These are phyloP conservation scores for Goniozus legneri DNA, from an alignment of 1,140 invertebrate genomes.

Conservation along the genomic window DNA sequence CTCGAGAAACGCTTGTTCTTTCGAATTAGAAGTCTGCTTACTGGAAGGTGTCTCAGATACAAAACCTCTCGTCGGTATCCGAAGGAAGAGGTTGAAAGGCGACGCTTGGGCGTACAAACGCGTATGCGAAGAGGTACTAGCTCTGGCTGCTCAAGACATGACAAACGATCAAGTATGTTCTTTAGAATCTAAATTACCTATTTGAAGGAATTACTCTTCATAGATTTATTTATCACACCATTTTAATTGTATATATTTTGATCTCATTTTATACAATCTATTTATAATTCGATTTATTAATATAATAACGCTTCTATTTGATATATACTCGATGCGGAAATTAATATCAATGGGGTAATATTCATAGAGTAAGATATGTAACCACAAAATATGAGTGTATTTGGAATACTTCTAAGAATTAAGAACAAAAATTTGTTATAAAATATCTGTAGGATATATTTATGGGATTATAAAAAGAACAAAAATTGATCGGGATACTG, in stretches of 20 bases:
- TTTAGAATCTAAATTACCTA: constrained; percentile 41
- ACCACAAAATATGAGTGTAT: too few relatives aligned
- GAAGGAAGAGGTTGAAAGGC: constrained; percentile 75
- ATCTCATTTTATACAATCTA: background rate
- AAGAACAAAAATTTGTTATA: too few relatives aligned
- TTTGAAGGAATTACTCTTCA: constrained; percentile 18
- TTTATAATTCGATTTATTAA: too few relatives aligned
- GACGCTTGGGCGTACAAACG: constrained; percentile 84
- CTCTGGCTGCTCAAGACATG: constrained; percentile 54
- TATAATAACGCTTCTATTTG: too few relatives aligned
- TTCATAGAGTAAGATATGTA: too few relatives aligned
- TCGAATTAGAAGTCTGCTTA: constrained; percentile 79
- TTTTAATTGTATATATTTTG: background rate
- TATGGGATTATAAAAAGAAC: too few relatives aligned
- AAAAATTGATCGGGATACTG: too few relatives aligned
- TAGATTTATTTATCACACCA: background rate
- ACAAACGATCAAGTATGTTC: constrained; percentile 21
- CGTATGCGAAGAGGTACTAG: constrained; percentile 79
- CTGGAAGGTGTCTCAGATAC: constrained; percentile 41
- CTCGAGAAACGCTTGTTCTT: constrained; percentile 58
- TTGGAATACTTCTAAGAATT: too few relatives aligned
- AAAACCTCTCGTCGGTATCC: constrained; percentile 63
- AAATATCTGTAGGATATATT: too few relatives aligned
- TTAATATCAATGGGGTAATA: too few relatives aligned
- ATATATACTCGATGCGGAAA: too few relatives aligned